Evolutionary conservation across 2,797 vertebrate genomes (phyloP), one percentile per base, ranked within the genome.

Genomic region (Coccyzus lansbergi): DNA sequence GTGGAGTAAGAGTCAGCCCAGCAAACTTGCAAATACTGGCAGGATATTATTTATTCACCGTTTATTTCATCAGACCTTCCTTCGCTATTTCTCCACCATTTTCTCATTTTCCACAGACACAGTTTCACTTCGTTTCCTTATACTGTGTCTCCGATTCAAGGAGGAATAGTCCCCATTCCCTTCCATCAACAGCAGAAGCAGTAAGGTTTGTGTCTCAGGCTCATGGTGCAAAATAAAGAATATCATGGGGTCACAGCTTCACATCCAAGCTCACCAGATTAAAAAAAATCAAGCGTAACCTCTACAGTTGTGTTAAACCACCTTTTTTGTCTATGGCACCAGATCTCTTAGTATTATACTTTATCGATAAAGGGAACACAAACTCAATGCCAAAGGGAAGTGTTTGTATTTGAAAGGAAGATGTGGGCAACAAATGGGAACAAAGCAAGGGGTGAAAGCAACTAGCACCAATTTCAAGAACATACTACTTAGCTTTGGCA

Each of bases 31-130:
- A n/a, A 60, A 55, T 40, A 21, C 38, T 8, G 26, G 29, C 70
- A 93, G 84, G 49, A 92, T 88, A 68, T 82, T 52, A 85, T 79
- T 91, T 92, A 75, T 87, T 91, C 93, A 91, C 81, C 62, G 48
- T 68, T 71, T 58, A 85, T 91, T 81, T 46, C 51, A 51, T 72
- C 74, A 34, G 21, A 24, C 22, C 56, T 49, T 64, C 49, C 75
- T 92, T 84, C 14, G 1, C 40, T 65, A 67, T 68, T 87, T 68
- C 81, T 51, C 74, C 86, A 84, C 68, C 49, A 17, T 59, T 68
- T 93, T 86, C 75, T 77, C 46, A 53, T 1, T 52, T 85, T 38
- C 58, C 80, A 65, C 34, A 86, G 52, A 56, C 56, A n/a, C 26
- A 55, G 21, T 3, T 29, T 63, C 56, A 22, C 40, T 69, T 92